Evolutionary conservation across 2,797 vertebrate genomes (phyloP).

Genomic region (Betta splendens): DNA sequence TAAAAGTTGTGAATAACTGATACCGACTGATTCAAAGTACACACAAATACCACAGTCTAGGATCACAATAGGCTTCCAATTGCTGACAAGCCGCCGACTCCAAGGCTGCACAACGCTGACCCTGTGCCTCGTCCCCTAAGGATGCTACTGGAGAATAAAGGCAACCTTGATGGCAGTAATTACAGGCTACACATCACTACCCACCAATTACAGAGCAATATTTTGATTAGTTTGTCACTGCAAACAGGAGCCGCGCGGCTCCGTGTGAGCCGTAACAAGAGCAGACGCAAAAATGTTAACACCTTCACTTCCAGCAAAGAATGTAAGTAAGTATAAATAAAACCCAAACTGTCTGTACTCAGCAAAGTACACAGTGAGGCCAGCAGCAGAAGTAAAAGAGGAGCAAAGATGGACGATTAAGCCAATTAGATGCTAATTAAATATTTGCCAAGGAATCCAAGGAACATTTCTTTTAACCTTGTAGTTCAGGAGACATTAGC

Average conservation of each 20-base stretch:
- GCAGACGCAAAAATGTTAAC: conserved; percentile 10
- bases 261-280: conserved; percentile 32
- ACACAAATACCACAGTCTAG: conserved; percentile 1
- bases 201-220: conserved; percentile 68
- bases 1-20: conserved; percentile 3
- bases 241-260: conserved; percentile 49
- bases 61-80: conserved; percentile 24
- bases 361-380: too few relatives aligned
- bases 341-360: too few relatives aligned
- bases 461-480: too few relatives aligned
- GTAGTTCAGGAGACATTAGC: too few relatives aligned
- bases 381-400: too few relatives aligned
- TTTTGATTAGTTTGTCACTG: conserved; percentile 66
- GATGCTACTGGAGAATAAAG: conserved; percentile 52
- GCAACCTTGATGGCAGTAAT: conserved; percentile 67
- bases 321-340: too few relatives aligned
- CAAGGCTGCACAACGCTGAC: conserved; percentile 27
- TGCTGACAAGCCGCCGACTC: conserved; percentile 29
- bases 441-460: too few relatives aligned
- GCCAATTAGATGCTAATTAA: too few relatives aligned
- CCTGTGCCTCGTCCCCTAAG: conserved; percentile 41
- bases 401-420: too few relatives aligned
- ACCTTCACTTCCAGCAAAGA: too few relatives aligned
- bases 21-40: not conserved
- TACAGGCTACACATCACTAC: conserved; percentile 69